These are phyloP conservation scores for Drosophila ananassae DNA, from an alignment of 1,140 invertebrate genomes.

Conservation along the genomic window DNA sequence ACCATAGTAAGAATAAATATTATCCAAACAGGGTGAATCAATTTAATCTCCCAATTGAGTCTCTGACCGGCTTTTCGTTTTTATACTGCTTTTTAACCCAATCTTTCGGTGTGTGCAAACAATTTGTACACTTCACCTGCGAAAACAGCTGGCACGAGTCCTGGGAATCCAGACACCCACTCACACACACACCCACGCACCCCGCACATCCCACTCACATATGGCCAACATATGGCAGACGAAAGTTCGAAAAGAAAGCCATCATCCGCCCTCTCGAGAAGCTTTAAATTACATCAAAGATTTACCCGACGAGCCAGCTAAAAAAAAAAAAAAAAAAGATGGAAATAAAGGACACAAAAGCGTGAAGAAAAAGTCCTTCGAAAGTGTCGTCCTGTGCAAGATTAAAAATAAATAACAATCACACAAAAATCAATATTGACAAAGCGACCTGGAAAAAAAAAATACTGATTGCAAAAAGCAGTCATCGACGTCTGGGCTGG, in stretches of 20 bases:
- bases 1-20: conserved; percentile 45
- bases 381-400: conserved; percentile 47
- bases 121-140: conserved; percentile 50
- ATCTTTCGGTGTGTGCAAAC: conserved; percentile 21
- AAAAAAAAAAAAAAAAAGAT: background rate
- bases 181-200: background rate
- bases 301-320: conserved; percentile 15
- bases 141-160: conserved; percentile 41
- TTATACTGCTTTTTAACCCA: conserved; percentile 5
- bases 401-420: conserved; percentile 80
- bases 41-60: conserved; percentile 51
- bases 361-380: conserved; percentile 31
- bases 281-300: conserved; percentile 66
- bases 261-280: conserved; percentile 4
- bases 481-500: conserved; percentile 2
- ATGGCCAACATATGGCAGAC: conserved; percentile 51
- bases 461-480: background rate
- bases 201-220: conserved; percentile 12
- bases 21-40: conserved; percentile 46
- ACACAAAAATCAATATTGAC: conserved; percentile 78
- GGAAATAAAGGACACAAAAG: conserved; percentile 8
- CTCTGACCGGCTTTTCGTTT: conserved; percentile 22
- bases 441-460: conserved; percentile 23
- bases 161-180: conserved; percentile 11
- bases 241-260: conserved; percentile 12